Base-by-base conservation (phyloP, 2,888 invertebrate species). In the Metalampra italica region DNA sequence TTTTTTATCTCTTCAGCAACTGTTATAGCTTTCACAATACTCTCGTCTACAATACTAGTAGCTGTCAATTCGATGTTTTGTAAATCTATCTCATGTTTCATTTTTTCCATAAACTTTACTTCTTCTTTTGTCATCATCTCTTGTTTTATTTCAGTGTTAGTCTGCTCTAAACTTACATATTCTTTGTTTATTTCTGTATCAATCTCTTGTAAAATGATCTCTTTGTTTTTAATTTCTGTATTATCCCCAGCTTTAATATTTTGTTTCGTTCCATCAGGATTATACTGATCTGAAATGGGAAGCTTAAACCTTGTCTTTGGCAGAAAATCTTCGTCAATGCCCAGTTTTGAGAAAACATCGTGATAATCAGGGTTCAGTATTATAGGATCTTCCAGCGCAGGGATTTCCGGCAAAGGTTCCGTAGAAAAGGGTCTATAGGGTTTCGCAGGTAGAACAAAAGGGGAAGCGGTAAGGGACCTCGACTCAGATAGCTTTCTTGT, bases 381-480 rank as follows among this genome's bases (percentile, higher is more conserved):
- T 1, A 87, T 80, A 14, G 88, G 86, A 0, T 79, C 73, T 62
- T 88, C 87, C 51, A 86, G 39, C 12, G 77, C 68, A 0, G 83
- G 82, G 0, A 85, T 59, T 46, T 72, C 71, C 0, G 59, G 51
- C 1, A 77, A 45, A 0, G 84, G 80, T 58, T 86, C 78, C 8
- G 80, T 79, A 0, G 87, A 82, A 50, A 82, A 87, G 0, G 86
- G 80, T 37, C 82, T 63, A 50, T 78, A 88, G 15, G 79, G 78
- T 50, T 80, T 83, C 0, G 65, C 62, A 8, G 74, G 62, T 11
- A 57, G 49, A 0, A 75, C 46, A 43, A 75, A 82, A 41, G 84
- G 78, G 0, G 82, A 79, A 0, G 70, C 71, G 1, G 77, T 82
- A 3, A 73, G 44, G 3, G 82, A 77, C 9, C 83, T 60, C 2